Evolutionary conservation across 2,113 vertebrate genomes (phyloP).

Genomic region (Gambusia affinis): DNA sequence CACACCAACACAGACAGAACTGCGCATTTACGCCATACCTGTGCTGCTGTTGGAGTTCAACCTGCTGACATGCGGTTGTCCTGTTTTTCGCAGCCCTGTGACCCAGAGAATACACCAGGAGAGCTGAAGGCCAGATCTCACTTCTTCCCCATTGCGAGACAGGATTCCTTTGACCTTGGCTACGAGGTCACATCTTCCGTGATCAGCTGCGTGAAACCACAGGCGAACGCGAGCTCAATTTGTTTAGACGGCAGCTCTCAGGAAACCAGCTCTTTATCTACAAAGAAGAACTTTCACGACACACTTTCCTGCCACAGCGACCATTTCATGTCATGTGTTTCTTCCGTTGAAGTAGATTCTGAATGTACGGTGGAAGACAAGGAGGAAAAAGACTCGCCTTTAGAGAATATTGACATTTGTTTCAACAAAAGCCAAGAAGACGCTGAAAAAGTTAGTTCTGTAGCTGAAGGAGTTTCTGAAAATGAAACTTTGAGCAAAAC

Average conservation of each 20-base stretch:
- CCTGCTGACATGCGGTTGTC: neutral
- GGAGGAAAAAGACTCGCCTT: neutral
- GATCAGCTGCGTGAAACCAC: slow-evolving; percentile 65
- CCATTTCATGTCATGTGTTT: slow-evolving; percentile 9
- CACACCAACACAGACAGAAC: neutral
- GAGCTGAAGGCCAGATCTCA: slow-evolving; percentile 60
- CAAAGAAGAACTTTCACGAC: slow-evolving; percentile 5
- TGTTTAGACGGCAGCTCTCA: slow-evolving; percentile 14
- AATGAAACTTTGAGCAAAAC: slow-evolving; percentile 7
- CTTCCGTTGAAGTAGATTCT: slow-evolving; percentile 20
- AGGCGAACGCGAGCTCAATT: slow-evolving; percentile 61
- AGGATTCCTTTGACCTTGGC: slow-evolving; percentile 75
- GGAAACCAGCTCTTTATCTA: slow-evolving; percentile 3
- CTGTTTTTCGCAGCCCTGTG: slow-evolving; percentile 59
- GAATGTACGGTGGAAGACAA: neutral
- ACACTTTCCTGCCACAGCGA: slow-evolving; percentile 36
- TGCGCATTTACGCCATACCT: neutral
- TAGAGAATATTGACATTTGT: neutral
- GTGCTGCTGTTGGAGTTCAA: neutral
- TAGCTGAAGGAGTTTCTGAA: slow-evolving; percentile 1
- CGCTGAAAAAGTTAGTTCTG: slow-evolving; percentile 10
- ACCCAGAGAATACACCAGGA: slow-evolving; percentile 55
- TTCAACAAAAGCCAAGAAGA: slow-evolving; percentile 6
- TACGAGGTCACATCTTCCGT: slow-evolving; percentile 8
- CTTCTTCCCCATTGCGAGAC: slow-evolving; percentile 78